These are phyloP conservation scores for Drosophila kokeensis DNA, from an alignment of 2,888 invertebrate species.

Conservation along the genomic window DNA sequence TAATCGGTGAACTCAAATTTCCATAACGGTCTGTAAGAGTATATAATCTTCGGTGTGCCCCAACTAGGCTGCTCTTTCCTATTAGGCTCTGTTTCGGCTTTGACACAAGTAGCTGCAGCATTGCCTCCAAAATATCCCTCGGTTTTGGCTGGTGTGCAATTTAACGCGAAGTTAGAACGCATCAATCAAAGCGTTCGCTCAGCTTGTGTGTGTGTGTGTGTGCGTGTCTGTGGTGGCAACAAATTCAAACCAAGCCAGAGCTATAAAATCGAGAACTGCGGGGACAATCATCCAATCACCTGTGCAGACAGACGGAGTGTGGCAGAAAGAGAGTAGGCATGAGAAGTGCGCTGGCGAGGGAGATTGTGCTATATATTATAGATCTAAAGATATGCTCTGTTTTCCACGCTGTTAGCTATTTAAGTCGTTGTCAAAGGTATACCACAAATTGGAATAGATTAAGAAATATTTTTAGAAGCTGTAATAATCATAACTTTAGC, in stretches of 20 bases:
- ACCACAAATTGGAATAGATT: neutral
- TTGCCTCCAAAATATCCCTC: neutral
- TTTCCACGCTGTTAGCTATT: neutral
- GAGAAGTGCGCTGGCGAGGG: neutral
- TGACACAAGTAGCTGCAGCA: conserved; percentile 48
- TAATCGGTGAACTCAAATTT: neutral
- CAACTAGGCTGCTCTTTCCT: neutral
- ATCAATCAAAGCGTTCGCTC: conserved; percentile 68
- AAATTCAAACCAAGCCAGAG: conserved; percentile 14
- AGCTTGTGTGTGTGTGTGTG: conserved; percentile 13
- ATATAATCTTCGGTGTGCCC: neutral
- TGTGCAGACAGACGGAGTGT: conserved; percentile 4
- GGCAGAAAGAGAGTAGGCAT: too few species aligned
- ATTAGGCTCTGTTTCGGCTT: conserved; percentile 47
- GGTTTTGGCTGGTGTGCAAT: conserved; percentile 67
- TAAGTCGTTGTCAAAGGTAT: neutral
- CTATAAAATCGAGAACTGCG: conserved; percentile 10
- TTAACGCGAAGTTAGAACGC: conserved; percentile 75
- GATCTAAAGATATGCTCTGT: neutral
- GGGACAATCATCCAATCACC: conserved; percentile 19
- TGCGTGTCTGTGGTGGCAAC: conserved; percentile 24
- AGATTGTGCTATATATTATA: neutral
- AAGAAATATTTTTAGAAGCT: neutral
- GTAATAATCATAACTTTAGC: neutral
- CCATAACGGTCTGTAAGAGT: neutral